Conservation (phyloP, 2,888 invertebrate species). For the Eustalomyia histrio region DNA sequence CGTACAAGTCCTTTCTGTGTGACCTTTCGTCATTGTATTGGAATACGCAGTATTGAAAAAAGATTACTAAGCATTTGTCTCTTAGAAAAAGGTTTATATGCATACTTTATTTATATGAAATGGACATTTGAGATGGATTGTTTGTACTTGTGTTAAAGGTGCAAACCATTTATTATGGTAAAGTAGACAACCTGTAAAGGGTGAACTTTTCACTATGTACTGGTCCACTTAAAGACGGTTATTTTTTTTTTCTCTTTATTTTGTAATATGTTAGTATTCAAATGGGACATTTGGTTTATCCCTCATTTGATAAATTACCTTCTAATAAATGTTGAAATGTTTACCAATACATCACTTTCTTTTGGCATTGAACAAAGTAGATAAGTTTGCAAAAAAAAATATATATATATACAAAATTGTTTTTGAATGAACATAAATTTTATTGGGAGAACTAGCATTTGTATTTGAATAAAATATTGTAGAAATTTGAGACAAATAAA, state of each 20-base stretch:
- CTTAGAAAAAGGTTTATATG: conserved; percentile 35
- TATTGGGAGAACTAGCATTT: background rate
- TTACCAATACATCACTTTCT: conserved; percentile 56
- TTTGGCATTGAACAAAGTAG: conserved; percentile 25
- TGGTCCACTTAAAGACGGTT: conserved; percentile 26
- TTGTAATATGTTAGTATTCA: conserved; percentile 40
- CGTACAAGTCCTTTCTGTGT: conserved; percentile 29
- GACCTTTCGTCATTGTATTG: conserved; percentile 31
- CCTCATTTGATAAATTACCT: conserved; percentile 64
- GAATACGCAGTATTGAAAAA: conserved; percentile 52
- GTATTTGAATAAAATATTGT: background rate
- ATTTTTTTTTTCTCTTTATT: background rate
- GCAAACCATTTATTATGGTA: conserved; percentile 64
- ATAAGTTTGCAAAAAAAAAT: background rate
- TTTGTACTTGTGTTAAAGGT: conserved; percentile 54
- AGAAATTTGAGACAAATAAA: background rate
- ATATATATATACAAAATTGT: conserved; percentile 16
- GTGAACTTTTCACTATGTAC: conserved; percentile 24
- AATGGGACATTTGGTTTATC: conserved; percentile 62
- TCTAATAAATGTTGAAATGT: conserved; percentile 67
- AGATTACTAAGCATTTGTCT: conserved; percentile 60
- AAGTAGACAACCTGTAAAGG: conserved; percentile 45
- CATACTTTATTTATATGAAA: conserved; percentile 68
- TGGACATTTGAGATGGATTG: conserved; percentile 69
- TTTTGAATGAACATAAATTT: conserved; percentile 10